phyloP scores from a whole-genome alignment of 2,797 vertebrate genomes.

The Lagorchestes hirsutus region DNA sequence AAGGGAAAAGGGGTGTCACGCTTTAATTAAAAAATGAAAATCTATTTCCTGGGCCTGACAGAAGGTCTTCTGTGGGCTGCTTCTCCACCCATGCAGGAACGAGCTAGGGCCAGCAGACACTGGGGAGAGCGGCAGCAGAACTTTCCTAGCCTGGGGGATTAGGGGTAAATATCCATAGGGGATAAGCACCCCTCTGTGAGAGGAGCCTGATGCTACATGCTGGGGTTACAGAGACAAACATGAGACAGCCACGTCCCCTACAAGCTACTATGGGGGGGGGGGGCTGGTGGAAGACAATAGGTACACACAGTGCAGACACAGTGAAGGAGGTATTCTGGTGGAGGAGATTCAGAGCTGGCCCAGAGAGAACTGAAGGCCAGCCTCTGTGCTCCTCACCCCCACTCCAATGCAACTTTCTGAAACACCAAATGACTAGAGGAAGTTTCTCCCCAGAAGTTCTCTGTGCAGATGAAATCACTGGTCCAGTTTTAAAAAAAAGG shows the following conservation, averaged over 20 bases:
- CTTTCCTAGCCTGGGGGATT: slow-evolving; percentile 5
- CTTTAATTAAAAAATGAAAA: neutral
- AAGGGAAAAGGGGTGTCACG: neutral
- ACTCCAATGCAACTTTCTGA: neutral
- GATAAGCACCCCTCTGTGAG: neutral
- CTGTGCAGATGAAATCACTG: neutral
- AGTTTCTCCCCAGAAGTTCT: neutral
- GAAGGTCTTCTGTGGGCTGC: neutral
- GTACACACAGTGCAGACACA: neutral
- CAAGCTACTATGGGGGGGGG: neutral
- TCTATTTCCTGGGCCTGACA: neutral
- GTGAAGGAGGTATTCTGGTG: neutral
- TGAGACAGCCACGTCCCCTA: neutral
- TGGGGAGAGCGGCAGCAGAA: neutral
- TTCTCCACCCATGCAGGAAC: neutral
- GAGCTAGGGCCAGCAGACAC: neutral
- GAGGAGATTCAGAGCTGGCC: neutral
- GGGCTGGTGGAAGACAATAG: neutral
- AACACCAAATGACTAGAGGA: neutral
- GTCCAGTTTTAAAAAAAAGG: neutral
- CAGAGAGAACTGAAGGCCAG: neutral
- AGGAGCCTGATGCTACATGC: neutral
- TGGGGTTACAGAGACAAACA: neutral
- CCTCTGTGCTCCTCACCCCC: neutral
- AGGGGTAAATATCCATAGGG: neutral